A percentile compares a stretch with the other conserved stretches of the same genome.
Conservation (phyloP, 92 coral and sea anemone species). For the Zoanthus sansibaricus region DNA sequence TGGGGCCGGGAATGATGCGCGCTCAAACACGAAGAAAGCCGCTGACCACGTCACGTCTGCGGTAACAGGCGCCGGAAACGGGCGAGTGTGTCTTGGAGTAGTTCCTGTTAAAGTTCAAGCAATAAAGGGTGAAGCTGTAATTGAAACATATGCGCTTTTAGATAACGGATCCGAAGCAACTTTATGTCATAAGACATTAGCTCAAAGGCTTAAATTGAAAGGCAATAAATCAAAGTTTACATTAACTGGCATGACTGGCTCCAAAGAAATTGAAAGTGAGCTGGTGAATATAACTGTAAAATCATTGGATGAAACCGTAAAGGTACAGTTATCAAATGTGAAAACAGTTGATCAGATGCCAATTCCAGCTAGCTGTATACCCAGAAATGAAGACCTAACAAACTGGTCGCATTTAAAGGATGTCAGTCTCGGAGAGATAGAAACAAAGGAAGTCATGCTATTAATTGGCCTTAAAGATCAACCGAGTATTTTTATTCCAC, state of each 20-base stretch:
- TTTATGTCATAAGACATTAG: constrained; percentile 66
- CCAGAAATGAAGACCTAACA: constrained; percentile 3
- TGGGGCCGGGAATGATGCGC: constrained; percentile 4
- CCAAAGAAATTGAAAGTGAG: constrained; percentile 49
- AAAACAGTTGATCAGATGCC: constrained; percentile 70
- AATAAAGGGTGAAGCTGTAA: constrained; percentile 37
- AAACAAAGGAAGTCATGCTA: constrained; percentile 43
- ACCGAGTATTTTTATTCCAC: constrained; percentile 44
- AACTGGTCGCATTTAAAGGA: constrained; percentile 54
- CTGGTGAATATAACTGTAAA: constrained; percentile 56
- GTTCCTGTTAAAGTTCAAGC: constrained; percentile 73
- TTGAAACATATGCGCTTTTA: constrained; percentile 60
- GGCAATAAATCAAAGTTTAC: constrained; percentile 50
- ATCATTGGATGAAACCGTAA: constrained; percentile 37
- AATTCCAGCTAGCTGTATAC: constrained; percentile 48
- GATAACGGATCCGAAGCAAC: constrained; percentile 46
- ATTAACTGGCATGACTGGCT: constrained; percentile 71
- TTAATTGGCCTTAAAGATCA: constrained; percentile 57
- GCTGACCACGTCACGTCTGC: constrained; percentile 21
- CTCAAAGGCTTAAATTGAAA: constrained; percentile 27
- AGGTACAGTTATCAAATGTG: constrained; percentile 61
- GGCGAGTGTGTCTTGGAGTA: constrained; percentile 70
- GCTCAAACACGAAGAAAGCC: not conserved
- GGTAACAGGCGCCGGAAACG: constrained; percentile 75
- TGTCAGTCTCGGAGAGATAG: constrained; percentile 38